Base-by-base conservation (phyloP, 2,888 invertebrate species). In the Noctua fimbriata region DNA sequence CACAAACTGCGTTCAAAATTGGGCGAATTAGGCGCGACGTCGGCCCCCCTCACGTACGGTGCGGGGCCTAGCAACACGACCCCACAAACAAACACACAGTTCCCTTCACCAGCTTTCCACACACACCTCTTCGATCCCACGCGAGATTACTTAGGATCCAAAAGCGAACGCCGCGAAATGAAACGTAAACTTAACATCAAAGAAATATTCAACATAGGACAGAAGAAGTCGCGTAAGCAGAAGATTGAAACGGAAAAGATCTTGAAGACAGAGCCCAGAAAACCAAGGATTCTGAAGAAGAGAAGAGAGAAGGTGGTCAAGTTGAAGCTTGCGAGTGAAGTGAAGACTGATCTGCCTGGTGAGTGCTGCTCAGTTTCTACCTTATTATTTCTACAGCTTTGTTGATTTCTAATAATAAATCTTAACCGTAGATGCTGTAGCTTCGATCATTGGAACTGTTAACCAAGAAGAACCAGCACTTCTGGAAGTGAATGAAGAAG, bases 111-210 rank as follows among this genome's bases (percentile, higher is more conserved):
- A 1, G 89, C 92, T 2, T 95, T 91, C 84, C 96, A 97, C 84
- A 97, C 94, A 7, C 97, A 97, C 79, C 92, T 97, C 0, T 97
- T 97, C 85, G 97, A 97, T 82, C 97, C 97, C 0, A 93, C 96
- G 3, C 92, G 96, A 36, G 97, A 97, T 87, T 97, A 97, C 84
- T 88, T 97, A 83, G 94, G 96, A 14, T 97, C 98, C 0, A 98
- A 98, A 92, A 98, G 98, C 90, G 98, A 98, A 90, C 95, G 98
- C 1, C 96, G 98, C 10, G 98, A 98, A 90, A 97, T 97, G 92
- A 98, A 98, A 93, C 94, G 98, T 10, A 98, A 98, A 90, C 94
- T 98, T 60, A 98, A 98, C 84, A 98, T 98, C 0, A 98, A 98
- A 89, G 97, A 97, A 87, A 96, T 98, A 87, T 98, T 98, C 90